These are phyloP conservation scores for Mechanitis messenoides DNA, from an alignment of 2,888 invertebrate species.

Conservation along the genomic window DNA sequence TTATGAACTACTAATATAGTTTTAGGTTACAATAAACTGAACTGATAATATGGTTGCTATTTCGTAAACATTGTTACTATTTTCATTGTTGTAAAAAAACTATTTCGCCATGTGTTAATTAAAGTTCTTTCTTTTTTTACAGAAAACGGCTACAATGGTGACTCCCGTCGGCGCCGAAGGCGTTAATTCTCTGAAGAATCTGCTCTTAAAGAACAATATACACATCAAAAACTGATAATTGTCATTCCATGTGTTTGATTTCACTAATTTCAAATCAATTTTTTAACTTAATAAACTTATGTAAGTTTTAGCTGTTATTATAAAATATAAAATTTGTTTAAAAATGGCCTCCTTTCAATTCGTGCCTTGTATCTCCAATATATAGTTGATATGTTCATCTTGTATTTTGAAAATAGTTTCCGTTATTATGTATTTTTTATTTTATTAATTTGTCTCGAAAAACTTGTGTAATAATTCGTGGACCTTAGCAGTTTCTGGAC, in stretches of 20 bases:
- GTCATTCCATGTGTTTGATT: conserved; percentile 47
- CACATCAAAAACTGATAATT: conserved; percentile 33
- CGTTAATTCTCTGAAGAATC: conserved; percentile 45
- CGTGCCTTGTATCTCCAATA: too few species aligned
- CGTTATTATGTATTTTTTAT: too few species aligned
- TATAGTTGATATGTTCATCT: too few species aligned
- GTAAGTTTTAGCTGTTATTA: background rate
- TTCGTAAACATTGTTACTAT: conserved; percentile 2
- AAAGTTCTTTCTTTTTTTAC: conserved; percentile 45
- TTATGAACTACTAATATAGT: background rate
- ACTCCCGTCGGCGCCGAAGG: conserved; percentile 69
- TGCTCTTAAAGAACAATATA: conserved; percentile 32
- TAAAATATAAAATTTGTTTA: too few species aligned
- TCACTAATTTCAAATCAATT: conserved; percentile 15
- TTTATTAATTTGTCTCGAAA: too few species aligned
- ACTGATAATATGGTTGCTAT: background rate
- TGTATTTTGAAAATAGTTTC: too few species aligned
- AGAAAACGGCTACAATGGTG: conserved; percentile 72
- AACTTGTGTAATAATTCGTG: too few species aligned
- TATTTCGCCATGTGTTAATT: background rate
- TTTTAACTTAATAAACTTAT: conserved; percentile 12
- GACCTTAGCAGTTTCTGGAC: background rate
- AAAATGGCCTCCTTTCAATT: too few species aligned
- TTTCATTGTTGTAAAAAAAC: background rate
- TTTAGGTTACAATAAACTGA: conserved; percentile 1